phyloP scores from a whole-genome alignment of 37 sponge, comb jelly and placozoan species.

The Spongilla lacustris region DNA sequence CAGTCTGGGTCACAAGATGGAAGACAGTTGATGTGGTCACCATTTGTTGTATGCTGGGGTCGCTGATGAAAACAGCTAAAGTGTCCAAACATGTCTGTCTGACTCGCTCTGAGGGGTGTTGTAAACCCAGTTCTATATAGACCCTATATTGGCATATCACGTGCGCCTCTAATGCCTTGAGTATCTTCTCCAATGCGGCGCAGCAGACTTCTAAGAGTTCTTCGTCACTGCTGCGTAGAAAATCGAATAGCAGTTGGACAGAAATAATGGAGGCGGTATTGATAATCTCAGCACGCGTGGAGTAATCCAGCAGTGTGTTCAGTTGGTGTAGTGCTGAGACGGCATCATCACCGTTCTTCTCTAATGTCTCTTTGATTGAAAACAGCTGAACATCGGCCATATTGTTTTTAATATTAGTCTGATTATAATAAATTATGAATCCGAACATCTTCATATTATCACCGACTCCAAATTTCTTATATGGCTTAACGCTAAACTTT shows the following conservation, averaged over 20 bases:
- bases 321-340: slow-evolving; percentile 28
- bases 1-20: slow-evolving; percentile 60
- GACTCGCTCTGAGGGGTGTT: slow-evolving; percentile 35
- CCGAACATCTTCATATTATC: too few species aligned
- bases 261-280: slow-evolving; percentile 13
- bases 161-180: slow-evolving; percentile 29
- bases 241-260: slow-evolving; percentile 39
- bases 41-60: background rate
- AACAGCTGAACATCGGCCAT: background rate
- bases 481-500: too few species aligned
- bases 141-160: slow-evolving; percentile 3
- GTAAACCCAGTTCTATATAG: slow-evolving; percentile 71
- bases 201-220: slow-evolving; percentile 31
- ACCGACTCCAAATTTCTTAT: too few species aligned
- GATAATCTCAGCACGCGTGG: slow-evolving; percentile 7
- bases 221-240: slow-evolving; percentile 6
- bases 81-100: slow-evolving; percentile 29
- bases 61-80: background rate
- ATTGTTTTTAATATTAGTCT: background rate
- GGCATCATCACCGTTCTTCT: slow-evolving; percentile 8
- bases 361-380: background rate
- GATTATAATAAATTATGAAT: background rate
- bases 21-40: slow-evolving; percentile 60
- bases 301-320: slow-evolving; percentile 48
- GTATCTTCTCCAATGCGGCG: slow-evolving; percentile 46